These are phyloP conservation scores for Scylla paramamosain DNA, from an alignment of 1,140 invertebrate genomes.

Conservation along the genomic window DNA sequence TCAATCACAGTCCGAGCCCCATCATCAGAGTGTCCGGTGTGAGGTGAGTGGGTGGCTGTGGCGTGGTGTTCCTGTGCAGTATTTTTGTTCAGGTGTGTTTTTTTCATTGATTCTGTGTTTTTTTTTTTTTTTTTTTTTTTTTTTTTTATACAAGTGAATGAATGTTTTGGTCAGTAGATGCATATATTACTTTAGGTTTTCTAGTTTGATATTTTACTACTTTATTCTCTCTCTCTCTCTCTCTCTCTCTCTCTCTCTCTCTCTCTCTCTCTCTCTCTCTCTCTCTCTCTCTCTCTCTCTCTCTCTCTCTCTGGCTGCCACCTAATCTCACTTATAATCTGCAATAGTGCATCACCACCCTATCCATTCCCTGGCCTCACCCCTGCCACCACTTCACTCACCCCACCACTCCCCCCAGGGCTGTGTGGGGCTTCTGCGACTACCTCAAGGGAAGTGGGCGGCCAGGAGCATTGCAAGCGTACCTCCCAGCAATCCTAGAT, in stretches of 20 bases:
- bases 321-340: background rate
- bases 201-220: too few species aligned
- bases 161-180: too few species aligned
- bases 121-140: background rate
- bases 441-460: constrained; percentile 81
- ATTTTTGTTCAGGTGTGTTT: too few species aligned
- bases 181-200: too few species aligned
- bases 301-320: constrained; percentile 71
- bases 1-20: constrained; percentile 83
- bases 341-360: too few species aligned
- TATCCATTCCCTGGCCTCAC: too few species aligned
- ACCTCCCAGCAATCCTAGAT: constrained; percentile 82
- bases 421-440: constrained; percentile 83
- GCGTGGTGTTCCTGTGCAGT: background rate
- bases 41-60: constrained; percentile 77
- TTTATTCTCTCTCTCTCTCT: too few species aligned
- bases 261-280: too few species aligned
- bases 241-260: too few species aligned
- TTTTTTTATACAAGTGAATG: too few species aligned
- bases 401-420: constrained; percentile 78
- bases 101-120: background rate
- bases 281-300: too few species aligned
- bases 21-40: constrained; percentile 82
- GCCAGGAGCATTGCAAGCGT: constrained; percentile 80
- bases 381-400: background rate